Percentiles rank a stretch among this genome's conserved stretches.
Evolutionary conservation across 2,888 invertebrate genomes (phyloP).

Genomic region (Tinea trinotella): DNA sequence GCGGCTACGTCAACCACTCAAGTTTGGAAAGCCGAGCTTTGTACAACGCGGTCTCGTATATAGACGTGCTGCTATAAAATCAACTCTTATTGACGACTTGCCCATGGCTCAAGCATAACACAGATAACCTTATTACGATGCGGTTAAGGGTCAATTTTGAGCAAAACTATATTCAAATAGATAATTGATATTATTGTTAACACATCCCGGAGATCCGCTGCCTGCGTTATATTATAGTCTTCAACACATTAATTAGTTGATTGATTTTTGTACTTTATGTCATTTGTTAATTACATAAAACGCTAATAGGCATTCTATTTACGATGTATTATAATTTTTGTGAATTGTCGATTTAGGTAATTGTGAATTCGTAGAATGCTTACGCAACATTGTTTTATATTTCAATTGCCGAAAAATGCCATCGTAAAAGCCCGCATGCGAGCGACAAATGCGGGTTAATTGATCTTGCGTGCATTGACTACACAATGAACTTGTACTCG

Average conservation of each 20-base stretch:
- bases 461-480: constrained; percentile 40
- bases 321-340: not conserved
- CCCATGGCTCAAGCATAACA: no score
- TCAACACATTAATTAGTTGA: not conserved
- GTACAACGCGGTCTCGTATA: not conserved
- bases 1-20: constrained; percentile 8
- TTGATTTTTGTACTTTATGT: not conserved
- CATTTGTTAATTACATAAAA: not conserved
- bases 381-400: no score
- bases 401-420: not conserved
- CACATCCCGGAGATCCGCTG: no score
- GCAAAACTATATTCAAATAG: no score
- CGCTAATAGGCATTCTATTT: not conserved
- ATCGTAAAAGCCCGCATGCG: constrained; percentile 34
- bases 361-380: no score
- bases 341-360: not conserved
- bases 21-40: not conserved
- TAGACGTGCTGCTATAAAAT: no score
- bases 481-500: constrained; percentile 28
- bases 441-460: constrained; percentile 48
- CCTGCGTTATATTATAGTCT: no score
- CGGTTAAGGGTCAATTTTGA: no score
- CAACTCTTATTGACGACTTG: no score
- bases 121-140: no score
- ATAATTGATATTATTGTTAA: no score